Base-by-base conservation (phyloP, 2,113 vertebrate species). In the Gadus macrocephalus region DNA sequence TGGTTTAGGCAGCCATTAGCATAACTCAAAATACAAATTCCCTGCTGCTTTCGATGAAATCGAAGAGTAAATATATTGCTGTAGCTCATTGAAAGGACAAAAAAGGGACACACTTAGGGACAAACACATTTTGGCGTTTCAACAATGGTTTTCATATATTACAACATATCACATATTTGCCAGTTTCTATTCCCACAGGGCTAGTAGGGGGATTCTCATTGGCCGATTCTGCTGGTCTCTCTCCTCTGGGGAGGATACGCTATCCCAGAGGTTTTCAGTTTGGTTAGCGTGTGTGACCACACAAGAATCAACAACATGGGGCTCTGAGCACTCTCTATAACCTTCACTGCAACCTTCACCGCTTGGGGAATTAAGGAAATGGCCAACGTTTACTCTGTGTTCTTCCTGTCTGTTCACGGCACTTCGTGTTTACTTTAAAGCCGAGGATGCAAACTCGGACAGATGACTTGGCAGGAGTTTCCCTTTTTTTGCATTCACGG, bases 231-330 rank as follows among this genome's bases (percentile, higher is more conserved):
- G 74, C 22, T 16, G 79, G 69, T 78, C 63, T 75, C 75, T 78
- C 75, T 74, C 78, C 75, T 67, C 20, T 59, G 68, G 17, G 70
- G 70, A 78, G 53, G 60, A 55, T 53, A 67, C 72, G 77, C 79
- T 81, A 78, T 86, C 83, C 83, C 82, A 70, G 59, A 69, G 77
- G 77, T 76, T 72, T 74, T 80, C 77, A 81, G 72, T 87, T 78
- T 69, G 77, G 75, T 80, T 82, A 83, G 73, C 2, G 59, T 85
- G 74, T 81, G 74, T 81, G 80, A 85, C 86, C 87, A 83, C 86
- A 84, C 68, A 71, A 83, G 76, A 69, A 88, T 86, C 87, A 85
- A 88, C 83, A 89, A 73, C 79, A 83, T 73, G 71, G 77, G 67
- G 8, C 42, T 14, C 42, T 49, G 42, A 49, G 42, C 42, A 2